Evolutionary conservation across 2,113 vertebrate species (phyloP).

Genomic region (Takifugu bimaculatus): DNA sequence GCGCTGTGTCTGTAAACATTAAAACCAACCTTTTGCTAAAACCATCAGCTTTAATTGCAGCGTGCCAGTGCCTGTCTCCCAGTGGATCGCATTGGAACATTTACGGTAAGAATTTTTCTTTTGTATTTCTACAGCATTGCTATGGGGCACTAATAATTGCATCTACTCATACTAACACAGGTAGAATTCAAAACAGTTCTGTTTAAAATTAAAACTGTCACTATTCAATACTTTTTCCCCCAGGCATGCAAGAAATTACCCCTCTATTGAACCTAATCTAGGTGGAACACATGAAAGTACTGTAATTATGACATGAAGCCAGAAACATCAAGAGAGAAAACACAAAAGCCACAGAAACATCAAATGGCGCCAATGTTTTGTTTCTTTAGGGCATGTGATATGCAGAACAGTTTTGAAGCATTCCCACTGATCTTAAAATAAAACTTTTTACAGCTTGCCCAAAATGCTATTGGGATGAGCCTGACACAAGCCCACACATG

Average conservation of each 20-base stretch:
- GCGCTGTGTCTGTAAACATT: conserved; percentile 14
- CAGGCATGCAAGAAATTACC: background rate
- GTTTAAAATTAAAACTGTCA: no score
- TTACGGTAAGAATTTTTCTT: background rate
- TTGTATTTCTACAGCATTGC: background rate
- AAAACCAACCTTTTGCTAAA: background rate
- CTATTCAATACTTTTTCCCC: conserved; percentile 6
- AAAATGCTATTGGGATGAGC: conserved; percentile 2
- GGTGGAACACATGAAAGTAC: conserved; percentile 5
- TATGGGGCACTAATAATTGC: no score
- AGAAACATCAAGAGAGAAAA: no score
- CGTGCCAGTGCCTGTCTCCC: background rate
- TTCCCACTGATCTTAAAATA: background rate
- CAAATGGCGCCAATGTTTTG: background rate
- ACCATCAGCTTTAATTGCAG: no score
- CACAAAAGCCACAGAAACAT: no score
- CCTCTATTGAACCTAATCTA: background rate
- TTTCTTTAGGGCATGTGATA: background rate
- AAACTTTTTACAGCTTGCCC: conserved; percentile 31
- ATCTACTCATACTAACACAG: no score
- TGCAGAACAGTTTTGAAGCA: conserved; percentile 20
- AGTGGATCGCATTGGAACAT: conserved; percentile 3
- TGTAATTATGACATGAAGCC: background rate
- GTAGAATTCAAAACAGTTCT: no score
- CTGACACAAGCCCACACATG: conserved; percentile 4